phyloP scores from a whole-genome alignment of 2,797 vertebrate genomes.

The Acanthurus lineatus region DNA sequence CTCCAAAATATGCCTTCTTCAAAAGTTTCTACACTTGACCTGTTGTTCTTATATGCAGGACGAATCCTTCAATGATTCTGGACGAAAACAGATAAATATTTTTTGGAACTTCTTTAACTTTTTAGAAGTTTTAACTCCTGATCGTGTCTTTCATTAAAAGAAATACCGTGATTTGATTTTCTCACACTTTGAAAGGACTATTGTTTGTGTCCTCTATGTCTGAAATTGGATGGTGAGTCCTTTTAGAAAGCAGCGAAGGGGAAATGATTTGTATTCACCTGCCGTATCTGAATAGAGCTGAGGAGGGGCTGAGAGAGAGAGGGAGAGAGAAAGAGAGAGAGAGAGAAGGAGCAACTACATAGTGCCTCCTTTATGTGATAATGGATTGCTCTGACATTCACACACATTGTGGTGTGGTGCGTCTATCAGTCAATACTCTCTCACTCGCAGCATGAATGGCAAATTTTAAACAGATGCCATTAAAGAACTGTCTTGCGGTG shows the following conservation, averaged over 20 bases:
- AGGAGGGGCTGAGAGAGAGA: slow-evolving; percentile 70
- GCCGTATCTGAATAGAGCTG: slow-evolving; percentile 81
- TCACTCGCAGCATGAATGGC: slow-evolving; percentile 52
- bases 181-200: slow-evolving; percentile 85
- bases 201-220: slow-evolving; percentile 82
- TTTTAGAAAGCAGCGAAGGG: slow-evolving; percentile 82
- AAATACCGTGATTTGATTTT: slow-evolving; percentile 81
- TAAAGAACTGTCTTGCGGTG: slow-evolving; percentile 32
- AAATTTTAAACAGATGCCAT: slow-evolving; percentile 55
- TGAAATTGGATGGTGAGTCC: slow-evolving; percentile 82
- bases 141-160: slow-evolving; percentile 63
- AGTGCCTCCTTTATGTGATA: slow-evolving; percentile 81
- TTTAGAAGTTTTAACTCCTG: slow-evolving; percentile 54
- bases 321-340: background rate
- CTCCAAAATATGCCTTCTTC: background rate
- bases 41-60: background rate
- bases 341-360: slow-evolving; percentile 60
- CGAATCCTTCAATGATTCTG: background rate
- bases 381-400: slow-evolving; percentile 81
- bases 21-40: background rate
- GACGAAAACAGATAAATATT: background rate
- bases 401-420: slow-evolving; percentile 72
- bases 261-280: slow-evolving; percentile 90
- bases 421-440: slow-evolving; percentile 73
- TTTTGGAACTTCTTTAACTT: slow-evolving; percentile 33